These are phyloP conservation scores for Xenopus laevis DNA, from an alignment of 2,113 vertebrate species.

Conservation along the genomic window DNA sequence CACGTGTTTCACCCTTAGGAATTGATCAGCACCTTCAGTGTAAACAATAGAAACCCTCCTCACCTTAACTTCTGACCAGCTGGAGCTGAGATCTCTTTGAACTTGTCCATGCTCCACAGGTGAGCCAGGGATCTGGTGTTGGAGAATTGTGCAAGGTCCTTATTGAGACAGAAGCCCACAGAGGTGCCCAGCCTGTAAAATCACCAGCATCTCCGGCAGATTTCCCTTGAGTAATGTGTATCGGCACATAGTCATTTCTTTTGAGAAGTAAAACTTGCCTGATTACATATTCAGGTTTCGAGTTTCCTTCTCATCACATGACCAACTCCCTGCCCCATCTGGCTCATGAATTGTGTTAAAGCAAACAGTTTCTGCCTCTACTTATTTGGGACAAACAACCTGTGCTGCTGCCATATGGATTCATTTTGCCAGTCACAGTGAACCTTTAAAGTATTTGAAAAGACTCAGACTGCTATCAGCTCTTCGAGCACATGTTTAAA, in stretches of 20 bases:
- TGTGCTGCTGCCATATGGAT: constrained; percentile 5
- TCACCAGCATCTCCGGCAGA: constrained; percentile 18
- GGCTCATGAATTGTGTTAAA: constrained; percentile 32
- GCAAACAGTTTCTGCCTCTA: constrained; percentile 54
- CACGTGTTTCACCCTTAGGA: no score
- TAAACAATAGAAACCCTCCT: constrained; percentile 43
- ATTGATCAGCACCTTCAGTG: no score
- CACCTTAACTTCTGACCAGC: constrained; percentile 84
- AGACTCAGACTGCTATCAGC: no score
- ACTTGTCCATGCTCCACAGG: constrained; percentile 68
- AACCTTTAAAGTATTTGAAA: no score
- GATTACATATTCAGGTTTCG: constrained; percentile 58
- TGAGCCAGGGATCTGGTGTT: background rate
- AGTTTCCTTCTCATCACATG: constrained; percentile 59
- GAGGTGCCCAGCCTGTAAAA: background rate
- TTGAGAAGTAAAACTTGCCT: constrained; percentile 58
- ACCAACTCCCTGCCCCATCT: constrained; percentile 32
- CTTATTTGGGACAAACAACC: constrained; percentile 49
- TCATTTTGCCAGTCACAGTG: no score
- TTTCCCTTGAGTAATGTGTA: constrained; percentile 37
- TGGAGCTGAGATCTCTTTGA: constrained; percentile 76
- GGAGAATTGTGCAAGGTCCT: background rate
- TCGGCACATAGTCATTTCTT: constrained; percentile 39
- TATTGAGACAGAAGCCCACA: constrained; percentile 20
- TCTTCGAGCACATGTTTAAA: no score